These are phyloP conservation scores for Sycophila sp. DNA, from an alignment of 1,140 invertebrate species.

Conservation along the genomic window DNA sequence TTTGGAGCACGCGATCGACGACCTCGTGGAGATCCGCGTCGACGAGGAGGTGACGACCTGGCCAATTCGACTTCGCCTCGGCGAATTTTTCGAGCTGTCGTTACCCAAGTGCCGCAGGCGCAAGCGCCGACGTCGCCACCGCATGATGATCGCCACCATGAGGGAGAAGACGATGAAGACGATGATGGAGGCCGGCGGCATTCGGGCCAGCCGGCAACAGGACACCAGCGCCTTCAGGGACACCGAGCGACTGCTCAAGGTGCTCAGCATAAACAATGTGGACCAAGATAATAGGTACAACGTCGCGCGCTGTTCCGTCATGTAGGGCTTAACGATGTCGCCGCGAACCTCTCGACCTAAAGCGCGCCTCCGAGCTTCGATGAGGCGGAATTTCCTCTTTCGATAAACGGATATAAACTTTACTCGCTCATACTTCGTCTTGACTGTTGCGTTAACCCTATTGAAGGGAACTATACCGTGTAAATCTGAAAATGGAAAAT, in stretches of 20 bases:
- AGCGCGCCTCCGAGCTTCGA: not conserved
- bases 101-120: conserved; percentile 53
- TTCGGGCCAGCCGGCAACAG: conserved; percentile 25
- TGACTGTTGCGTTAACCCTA: no score
- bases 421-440: no score
- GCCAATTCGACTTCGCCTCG: conserved; percentile 58
- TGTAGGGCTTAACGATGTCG: conserved; percentile 49
- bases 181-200: conserved; percentile 17
- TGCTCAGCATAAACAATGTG: conserved; percentile 64
- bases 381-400: conserved; percentile 31
- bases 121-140: conserved; percentile 44
- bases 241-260: conserved; percentile 62
- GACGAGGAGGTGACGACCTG: conserved; percentile 49
- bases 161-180: conserved; percentile 46
- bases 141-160: conserved; percentile 47
- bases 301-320: conserved; percentile 61
- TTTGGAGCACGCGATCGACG: conserved; percentile 27
- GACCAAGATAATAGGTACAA: conserved; percentile 65
- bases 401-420: no score
- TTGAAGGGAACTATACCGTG: no score
- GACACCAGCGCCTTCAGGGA: conserved; percentile 54
- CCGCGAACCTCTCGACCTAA: not conserved
- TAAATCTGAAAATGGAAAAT: no score
- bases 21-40: conserved; percentile 43
- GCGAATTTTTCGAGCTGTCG: conserved; percentile 59